A percentile compares a stretch with the other conserved stretches of the same genome.
phyloP scores from a whole-genome alignment of 2,113 vertebrate species.

The Rhabdornis inornatus region DNA sequence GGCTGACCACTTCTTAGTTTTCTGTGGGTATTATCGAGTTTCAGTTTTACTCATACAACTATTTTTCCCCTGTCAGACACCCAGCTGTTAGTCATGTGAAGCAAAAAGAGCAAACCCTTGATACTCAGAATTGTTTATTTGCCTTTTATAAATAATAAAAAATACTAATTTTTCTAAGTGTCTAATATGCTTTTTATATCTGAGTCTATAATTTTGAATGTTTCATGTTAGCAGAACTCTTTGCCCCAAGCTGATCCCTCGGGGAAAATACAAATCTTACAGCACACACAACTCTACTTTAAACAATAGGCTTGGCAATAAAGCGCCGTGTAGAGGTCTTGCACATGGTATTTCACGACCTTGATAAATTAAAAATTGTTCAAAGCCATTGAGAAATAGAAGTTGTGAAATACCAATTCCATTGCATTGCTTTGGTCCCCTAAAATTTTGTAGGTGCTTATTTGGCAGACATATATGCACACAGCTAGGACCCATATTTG shows the following conservation, averaged over 20 bases:
- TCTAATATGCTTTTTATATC: neutral
- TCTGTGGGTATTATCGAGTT: neutral
- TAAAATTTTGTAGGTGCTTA: neutral
- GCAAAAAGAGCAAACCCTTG: neutral
- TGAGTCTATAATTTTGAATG: neutral
- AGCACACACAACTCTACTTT: neutral
- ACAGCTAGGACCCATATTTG: neutral
- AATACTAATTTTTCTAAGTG: neutral
- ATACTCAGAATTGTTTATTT: neutral
- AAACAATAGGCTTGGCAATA: neutral
- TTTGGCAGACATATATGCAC: neutral
- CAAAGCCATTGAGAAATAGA: neutral
- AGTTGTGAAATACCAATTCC: neutral
- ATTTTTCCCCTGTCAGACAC: neutral
- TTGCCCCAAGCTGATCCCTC: neutral
- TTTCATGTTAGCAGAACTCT: neutral
- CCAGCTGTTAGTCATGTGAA: neutral
- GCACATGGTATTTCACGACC: neutral
- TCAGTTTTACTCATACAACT: neutral
- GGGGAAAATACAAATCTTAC: neutral
- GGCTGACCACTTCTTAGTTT: conserved; percentile 5
- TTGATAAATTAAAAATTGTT: neutral
- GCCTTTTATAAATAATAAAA: neutral
- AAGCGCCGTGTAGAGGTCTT: neutral
- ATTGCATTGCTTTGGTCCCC: neutral